phyloP scores from a whole-genome alignment of 2,888 invertebrate genomes.

The Mythimna impura region DNA sequence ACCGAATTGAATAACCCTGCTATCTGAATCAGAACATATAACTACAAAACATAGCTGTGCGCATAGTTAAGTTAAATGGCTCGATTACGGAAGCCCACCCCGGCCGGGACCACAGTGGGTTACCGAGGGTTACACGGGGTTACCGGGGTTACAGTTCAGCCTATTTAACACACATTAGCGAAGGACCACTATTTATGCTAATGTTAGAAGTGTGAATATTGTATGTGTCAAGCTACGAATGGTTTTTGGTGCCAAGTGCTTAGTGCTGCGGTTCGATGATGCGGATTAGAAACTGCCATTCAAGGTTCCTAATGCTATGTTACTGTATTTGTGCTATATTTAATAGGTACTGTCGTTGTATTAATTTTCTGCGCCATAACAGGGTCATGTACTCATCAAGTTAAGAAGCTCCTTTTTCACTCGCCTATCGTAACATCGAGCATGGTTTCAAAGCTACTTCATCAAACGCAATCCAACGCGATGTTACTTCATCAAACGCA shows the following conservation, averaged over 20 bases:
- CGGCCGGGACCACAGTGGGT: slow-evolving; percentile 12
- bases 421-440: no score
- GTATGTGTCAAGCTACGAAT: background rate
- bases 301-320: no score
- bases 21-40: background rate
- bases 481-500: no score
- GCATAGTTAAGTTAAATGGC: slow-evolving; percentile 39
- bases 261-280: background rate
- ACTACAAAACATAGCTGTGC: slow-evolving; percentile 7
- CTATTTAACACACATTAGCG: slow-evolving; percentile 60
- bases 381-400: no score
- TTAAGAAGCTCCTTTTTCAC: no score
- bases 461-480: no score
- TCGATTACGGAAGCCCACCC: slow-evolving; percentile 41
- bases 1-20: no score
- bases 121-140: slow-evolving; percentile 12
- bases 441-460: no score
- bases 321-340: background rate
- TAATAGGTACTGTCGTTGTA: background rate
- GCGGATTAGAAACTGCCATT: background rate
- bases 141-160: slow-evolving; percentile 43
- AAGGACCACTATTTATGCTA: slow-evolving; percentile 46
- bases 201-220: slow-evolving; percentile 30
- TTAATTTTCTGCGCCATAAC: no score
- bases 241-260: background rate